These are phyloP conservation scores for Atethmia centrago DNA, from an alignment of 2,888 invertebrate genomes.

Conservation along the genomic window DNA sequence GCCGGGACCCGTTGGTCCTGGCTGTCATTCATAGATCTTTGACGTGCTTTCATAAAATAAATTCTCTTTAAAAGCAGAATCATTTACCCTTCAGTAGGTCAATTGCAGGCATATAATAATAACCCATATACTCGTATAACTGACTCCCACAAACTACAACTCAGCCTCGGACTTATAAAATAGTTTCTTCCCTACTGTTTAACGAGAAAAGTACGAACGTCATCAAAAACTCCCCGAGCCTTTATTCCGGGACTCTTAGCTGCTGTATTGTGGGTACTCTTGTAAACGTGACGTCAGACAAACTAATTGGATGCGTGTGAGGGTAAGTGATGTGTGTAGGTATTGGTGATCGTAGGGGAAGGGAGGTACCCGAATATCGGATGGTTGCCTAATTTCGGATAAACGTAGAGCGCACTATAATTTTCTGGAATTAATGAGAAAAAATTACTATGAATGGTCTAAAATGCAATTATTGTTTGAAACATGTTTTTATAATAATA, in stretches of 20 bases:
- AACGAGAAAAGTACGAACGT: constrained; percentile 30
- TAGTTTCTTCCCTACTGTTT: constrained; percentile 17
- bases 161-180: constrained; percentile 9
- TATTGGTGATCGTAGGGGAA: not conserved
- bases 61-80: not conserved
- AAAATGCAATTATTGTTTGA: too few species aligned
- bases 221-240: constrained; percentile 21
- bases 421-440: too few species aligned
- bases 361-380: too few species aligned
- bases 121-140: not conserved
- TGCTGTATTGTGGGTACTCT: not conserved
- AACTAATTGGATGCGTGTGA: constrained; percentile 20
- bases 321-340: not conserved
- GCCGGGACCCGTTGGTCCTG: too few species aligned
- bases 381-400: too few species aligned
- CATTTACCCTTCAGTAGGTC: not conserved
- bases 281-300: constrained; percentile 26
- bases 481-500: too few species aligned
- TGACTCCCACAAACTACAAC: constrained; percentile 1
- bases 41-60: too few species aligned
- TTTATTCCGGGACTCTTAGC: constrained; percentile 7
- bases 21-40: too few species aligned
- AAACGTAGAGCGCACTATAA: too few species aligned
- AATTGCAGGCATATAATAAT: not conserved
- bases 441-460: too few species aligned